phyloP scores from a whole-genome alignment of 2,888 invertebrate genomes.

The Kuschelorhynchus macadamiae region DNA sequence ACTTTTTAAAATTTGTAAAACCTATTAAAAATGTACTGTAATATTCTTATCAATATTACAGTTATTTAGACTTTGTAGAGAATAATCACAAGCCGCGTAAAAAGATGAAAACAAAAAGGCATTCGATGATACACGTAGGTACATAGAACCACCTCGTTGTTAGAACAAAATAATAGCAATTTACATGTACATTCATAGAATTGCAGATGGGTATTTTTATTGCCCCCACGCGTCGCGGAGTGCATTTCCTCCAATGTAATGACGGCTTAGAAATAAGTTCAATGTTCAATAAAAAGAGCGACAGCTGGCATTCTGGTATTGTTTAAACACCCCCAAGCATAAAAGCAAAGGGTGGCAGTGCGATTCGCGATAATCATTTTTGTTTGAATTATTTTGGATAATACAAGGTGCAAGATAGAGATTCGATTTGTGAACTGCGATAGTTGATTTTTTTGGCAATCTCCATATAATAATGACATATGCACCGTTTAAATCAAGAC shows the following conservation, averaged over 20 bases:
- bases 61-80: too few relatives aligned
- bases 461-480: too few relatives aligned
- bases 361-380: constrained; percentile 41
- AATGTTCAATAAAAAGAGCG: constrained; percentile 24
- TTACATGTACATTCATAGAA: neutral
- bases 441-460: too few relatives aligned
- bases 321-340: constrained; percentile 31
- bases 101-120: neutral
- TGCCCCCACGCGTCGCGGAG: constrained; percentile 29
- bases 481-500: too few relatives aligned
- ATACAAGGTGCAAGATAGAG: constrained; percentile 21
- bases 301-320: constrained; percentile 30
- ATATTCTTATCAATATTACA: too few relatives aligned
- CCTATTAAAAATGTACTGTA: too few relatives aligned
- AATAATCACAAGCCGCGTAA: too few relatives aligned
- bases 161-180: constrained; percentile 3
- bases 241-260: constrained; percentile 35
- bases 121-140: neutral
- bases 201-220: constrained; percentile 25
- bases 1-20: too few relatives aligned
- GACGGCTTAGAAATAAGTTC: constrained; percentile 26
- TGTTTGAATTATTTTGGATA: constrained; percentile 1
- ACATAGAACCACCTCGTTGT: neutral
- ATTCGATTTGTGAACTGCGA: too few relatives aligned
- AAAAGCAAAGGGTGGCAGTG: constrained; percentile 24